Base-by-base conservation (phyloP, 2,888 invertebrate genomes). In the Agrotis ipsilon region DNA sequence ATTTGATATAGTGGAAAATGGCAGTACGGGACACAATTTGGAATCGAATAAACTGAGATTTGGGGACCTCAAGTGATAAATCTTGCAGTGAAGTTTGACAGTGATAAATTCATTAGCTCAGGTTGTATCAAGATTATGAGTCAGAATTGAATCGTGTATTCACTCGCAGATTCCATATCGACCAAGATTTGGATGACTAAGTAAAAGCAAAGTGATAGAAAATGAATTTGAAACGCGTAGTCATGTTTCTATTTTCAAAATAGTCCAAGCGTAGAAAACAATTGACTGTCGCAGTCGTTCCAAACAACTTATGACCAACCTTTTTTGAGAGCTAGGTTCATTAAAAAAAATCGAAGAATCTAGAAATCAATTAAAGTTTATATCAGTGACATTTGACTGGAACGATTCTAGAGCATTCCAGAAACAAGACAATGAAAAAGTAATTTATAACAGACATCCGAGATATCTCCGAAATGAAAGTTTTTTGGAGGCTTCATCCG, bases 1-100 rank as follows among this genome's bases (percentile, higher is more conserved):
- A 85, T 82, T 82, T 82, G 82, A 84, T 84, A 76, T 80, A 82
- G 67, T 69, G 64, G 51, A 45, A 27, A 14, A 19, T 74, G n/a
- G 72, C 46, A 24, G n/a, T 58, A 64, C 27, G 62, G 39, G 68
- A 52, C 49, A 63, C 52, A 73, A 79, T 82, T 69, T 62, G 72
- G 46, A 60, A 27, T 70, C 32, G 49, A 39, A 59, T 68, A 55
- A 27, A 51, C 46, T 65, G 57, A 57, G 59, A 68, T 72, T 73
- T 77, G n/a, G 32, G 43, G 49, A 55, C 61, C 64, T 81, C 78
- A 72, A 81, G 39, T 65, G 18, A 81, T 81, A 60, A 57, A 78
- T 78, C 64, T 67, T 13, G 54, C 51, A 32, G 27, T 11, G 57
- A 27, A 54, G 21, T 62, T 54, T 81, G 82, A 82, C 78, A 64